These are phyloP conservation scores for Mythimna lalbum DNA, from an alignment of 2,888 invertebrate genomes.

Conservation along the genomic window DNA sequence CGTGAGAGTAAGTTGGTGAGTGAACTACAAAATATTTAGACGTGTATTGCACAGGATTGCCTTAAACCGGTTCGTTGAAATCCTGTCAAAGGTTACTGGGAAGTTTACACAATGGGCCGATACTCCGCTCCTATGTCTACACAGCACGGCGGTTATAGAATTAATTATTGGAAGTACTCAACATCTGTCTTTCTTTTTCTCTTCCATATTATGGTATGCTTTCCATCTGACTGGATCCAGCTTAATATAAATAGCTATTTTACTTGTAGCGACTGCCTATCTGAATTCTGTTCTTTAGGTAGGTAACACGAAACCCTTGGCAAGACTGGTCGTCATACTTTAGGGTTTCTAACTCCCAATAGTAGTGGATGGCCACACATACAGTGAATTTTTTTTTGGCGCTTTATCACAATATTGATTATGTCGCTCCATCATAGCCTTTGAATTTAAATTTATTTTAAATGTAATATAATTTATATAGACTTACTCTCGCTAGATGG, in stretches of 20 bases:
- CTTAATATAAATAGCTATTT: no score
- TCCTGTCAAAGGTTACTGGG: slow-evolving; percentile 6
- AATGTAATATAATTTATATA: no score
- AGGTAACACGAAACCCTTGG: background rate
- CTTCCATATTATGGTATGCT: no score
- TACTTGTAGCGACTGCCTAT: no score
- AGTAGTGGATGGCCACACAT: no score
- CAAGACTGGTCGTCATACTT: background rate
- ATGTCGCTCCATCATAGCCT: no score
- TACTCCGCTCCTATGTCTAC: background rate
- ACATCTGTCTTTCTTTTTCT: background rate
- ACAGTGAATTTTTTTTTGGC: no score
- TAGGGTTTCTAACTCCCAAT: background rate
- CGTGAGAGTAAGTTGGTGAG: background rate
- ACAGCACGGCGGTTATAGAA: no score
- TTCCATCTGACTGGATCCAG: no score
- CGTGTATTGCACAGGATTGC: background rate
- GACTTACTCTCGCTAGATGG: no score
- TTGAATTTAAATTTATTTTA: no score
- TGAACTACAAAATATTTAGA: slow-evolving; percentile 24
- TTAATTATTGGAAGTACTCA: background rate
- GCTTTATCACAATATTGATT: no score
- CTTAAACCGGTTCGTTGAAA: slow-evolving; percentile 9
- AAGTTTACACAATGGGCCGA: background rate
- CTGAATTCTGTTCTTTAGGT: background rate